Evolutionary conservation across 2,797 vertebrate genomes (phyloP).

Genomic region (Natrix natrix): DNA sequence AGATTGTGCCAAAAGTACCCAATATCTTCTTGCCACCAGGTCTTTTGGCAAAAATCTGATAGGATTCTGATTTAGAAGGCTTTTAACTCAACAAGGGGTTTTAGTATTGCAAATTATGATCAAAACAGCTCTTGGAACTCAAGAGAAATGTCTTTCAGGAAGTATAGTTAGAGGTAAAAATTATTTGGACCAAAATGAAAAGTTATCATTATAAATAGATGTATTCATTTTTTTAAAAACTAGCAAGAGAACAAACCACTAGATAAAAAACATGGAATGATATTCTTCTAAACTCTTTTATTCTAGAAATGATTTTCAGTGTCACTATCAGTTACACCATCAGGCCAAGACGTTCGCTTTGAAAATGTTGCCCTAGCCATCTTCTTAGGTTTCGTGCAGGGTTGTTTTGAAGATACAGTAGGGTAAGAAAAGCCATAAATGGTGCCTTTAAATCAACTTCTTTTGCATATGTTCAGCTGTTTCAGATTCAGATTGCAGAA

Average conservation of each 20-base stretch:
- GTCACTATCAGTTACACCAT: neutral
- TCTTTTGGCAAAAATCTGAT: constrained; percentile 15
- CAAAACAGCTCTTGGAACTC: constrained; percentile 24
- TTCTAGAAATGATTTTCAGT: neutral
- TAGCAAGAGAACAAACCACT: neutral
- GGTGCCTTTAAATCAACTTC: neutral
- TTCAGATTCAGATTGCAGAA: neutral
- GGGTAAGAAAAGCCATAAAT: neutral
- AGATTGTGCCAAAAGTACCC: constrained; percentile 31
- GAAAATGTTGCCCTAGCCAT: neutral
- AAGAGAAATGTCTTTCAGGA: constrained; percentile 30
- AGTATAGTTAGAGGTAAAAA: constrained; percentile 12
- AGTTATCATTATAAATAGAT: neutral
- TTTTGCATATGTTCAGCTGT: neutral
- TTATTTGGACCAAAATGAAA: neutral
- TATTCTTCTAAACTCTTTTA: neutral
- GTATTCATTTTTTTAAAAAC: neutral
- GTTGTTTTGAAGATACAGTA: neutral
- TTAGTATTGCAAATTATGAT: constrained; percentile 39
- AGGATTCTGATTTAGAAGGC: constrained; percentile 33
- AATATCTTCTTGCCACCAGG: constrained; percentile 46
- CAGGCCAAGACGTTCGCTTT: neutral
- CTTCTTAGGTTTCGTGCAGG: neutral
- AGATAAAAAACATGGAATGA: neutral
- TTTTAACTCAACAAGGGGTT: constrained; percentile 31